phyloP scores from a whole-genome alignment of 2,113 vertebrate genomes.

The Phasianus colchicus region DNA sequence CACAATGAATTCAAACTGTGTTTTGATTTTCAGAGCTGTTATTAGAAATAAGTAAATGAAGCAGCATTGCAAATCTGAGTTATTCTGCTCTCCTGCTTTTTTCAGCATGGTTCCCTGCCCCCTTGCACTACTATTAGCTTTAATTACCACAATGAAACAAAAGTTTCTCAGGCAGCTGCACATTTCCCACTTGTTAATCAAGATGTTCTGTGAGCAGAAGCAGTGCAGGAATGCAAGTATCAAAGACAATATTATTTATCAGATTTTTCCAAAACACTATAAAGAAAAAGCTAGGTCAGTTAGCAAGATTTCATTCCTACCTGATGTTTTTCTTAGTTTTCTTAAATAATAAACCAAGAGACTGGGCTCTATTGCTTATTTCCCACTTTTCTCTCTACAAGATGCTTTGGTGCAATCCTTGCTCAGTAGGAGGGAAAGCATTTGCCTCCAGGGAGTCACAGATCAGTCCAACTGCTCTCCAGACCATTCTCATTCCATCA shows the following conservation, averaged over 20 bases:
- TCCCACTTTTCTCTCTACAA: background rate
- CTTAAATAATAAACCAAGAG: background rate
- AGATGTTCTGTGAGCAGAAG: background rate
- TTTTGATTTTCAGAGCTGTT: background rate
- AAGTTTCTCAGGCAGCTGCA: background rate
- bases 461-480: background rate
- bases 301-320: background rate
- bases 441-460: background rate
- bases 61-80: background rate
- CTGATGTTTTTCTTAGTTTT: background rate
- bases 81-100: background rate
- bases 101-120: background rate
- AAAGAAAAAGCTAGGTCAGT: background rate
- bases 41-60: background rate
- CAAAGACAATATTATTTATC: background rate
- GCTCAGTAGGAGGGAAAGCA: background rate
- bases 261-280: background rate
- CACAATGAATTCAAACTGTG: background rate
- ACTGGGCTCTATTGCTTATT: background rate
- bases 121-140: background rate
- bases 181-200: fast-evolving
- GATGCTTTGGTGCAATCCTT: background rate
- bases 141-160: background rate
- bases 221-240: background rate
- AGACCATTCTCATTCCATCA: background rate